Percentiles rank a stretch among this genome's conserved stretches.
Evolutionary conservation across 2,888 invertebrate species (phyloP).

Genomic region (Phengaris alcon): DNA sequence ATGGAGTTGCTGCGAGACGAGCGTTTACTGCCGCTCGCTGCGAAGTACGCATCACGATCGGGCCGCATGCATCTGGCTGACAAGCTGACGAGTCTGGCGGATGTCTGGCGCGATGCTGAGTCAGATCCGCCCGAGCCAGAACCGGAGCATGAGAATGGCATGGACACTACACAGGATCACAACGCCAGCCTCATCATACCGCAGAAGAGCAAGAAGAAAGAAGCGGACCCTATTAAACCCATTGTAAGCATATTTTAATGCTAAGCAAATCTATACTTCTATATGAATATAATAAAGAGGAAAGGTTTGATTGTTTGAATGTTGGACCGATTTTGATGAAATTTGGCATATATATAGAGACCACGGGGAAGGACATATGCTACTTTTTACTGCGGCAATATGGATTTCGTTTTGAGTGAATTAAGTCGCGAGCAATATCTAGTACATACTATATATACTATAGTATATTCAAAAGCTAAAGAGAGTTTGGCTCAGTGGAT

Average conservation of each 20-base stretch:
- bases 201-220: constrained; percentile 62
- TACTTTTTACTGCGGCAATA: too few relatives aligned
- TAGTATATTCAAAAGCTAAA: too few relatives aligned
- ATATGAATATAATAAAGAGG: too few relatives aligned
- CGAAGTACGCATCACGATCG: constrained; percentile 91
- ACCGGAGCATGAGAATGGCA: constrained; percentile 67
- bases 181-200: constrained; percentile 70
- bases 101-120: constrained; percentile 62
- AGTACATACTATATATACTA: too few relatives aligned
- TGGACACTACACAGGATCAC: constrained; percentile 55
- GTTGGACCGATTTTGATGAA: too few relatives aligned
- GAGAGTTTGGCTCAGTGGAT: too few relatives aligned
- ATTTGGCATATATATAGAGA: too few relatives aligned
- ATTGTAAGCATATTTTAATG: constrained; percentile 52
- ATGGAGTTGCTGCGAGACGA: constrained; percentile 89
- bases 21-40: constrained; percentile 88
- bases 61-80: constrained; percentile 89
- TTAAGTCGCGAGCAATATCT: too few relatives aligned
- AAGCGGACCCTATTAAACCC: constrained; percentile 62
- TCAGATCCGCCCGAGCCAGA: constrained; percentile 63
- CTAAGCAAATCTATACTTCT: not conserved
- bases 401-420: too few relatives aligned
- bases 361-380: too few relatives aligned
- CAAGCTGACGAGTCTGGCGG: constrained; percentile 82
- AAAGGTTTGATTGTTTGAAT: too few relatives aligned